Base-by-base conservation (phyloP, 30 jellyfish, hydroid and myxozoan species). In the Rhopilema esculentum region DNA sequence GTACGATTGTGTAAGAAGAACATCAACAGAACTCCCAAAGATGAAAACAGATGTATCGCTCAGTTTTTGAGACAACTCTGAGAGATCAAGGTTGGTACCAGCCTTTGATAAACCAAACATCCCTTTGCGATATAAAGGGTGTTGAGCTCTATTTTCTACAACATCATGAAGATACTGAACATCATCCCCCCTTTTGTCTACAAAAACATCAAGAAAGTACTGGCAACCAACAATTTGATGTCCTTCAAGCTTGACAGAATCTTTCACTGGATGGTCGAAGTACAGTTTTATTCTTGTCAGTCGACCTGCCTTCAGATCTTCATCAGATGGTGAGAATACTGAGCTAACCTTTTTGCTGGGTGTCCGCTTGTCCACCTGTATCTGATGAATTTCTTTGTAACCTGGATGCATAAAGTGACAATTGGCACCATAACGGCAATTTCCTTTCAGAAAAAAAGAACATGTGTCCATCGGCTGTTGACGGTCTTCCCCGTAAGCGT, bases 1-100 rank as follows among this genome's bases (percentile, higher is more conserved):
- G 70, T 16, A 72, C 0, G 94, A 85, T 77, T 85, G 88, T 6
- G 61, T 85, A 16, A 85, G 72, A 22, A 73, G 88, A 18, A 79
- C 94, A 29, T 85, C 94, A 63, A 85, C 88, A 75, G 88, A 85
- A 72, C 79, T 85, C 29, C 94, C 94, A 61, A 75, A 73, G 23
- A 73, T 31, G 52, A 85, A 74, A 40, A 85, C 27, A 1, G 88
- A 85, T 2, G 88, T 72, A 29, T 85, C 88, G 18, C 40, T 74
- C 27, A 85, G 84, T 19, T 85, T 85, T 24, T 30, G n/a, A 15
- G 94, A 61, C 49, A 25, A 65, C 49, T 61, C 88, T 24, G 94
- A 73, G 12, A 85, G 85, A 65, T 85, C 94, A 16, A 80, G 49
- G 65, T 49, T 85, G 28, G 94, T 85, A 19, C 80, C 85, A 17